Conservation (phyloP, 2,113 vertebrate species). For the Procavia capensis region DNA sequence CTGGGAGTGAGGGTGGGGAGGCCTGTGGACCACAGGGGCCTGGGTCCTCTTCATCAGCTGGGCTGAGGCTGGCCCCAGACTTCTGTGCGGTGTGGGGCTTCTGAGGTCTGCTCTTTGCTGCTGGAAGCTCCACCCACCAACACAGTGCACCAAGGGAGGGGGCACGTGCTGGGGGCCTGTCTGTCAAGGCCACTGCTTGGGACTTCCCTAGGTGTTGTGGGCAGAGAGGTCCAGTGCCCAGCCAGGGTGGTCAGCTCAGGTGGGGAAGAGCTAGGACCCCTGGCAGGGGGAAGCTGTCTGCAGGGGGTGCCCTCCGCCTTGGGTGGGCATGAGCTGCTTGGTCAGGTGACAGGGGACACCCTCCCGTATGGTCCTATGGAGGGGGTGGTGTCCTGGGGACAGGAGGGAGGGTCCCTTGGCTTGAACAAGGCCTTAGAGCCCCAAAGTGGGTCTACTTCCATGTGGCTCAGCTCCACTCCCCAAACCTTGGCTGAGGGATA, state of each 20-base stretch:
- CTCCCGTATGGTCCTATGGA: background rate
- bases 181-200: background rate
- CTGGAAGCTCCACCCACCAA: too few species aligned
- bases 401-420: background rate
- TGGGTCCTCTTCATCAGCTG: too few species aligned
- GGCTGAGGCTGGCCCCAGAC: too few species aligned
- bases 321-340: too few species aligned
- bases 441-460: background rate
- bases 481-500: rapidly evolving
- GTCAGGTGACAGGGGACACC: too few species aligned
- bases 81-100: too few species aligned
- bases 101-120: too few species aligned
- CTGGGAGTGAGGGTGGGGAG: too few species aligned
- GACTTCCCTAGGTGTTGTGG: too few species aligned
- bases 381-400: rapidly evolving
- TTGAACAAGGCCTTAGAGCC: background rate
- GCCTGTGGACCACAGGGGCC: too few species aligned
- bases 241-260: background rate
- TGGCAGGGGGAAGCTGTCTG: background rate
- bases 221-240: background rate
- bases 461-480: rapidly evolving
- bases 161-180: background rate
- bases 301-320: background rate
- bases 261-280: background rate
- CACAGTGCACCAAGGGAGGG: too few species aligned